Percentiles rank a stretch among this genome's conserved stretches.
Evolutionary conservation across 2,113 vertebrate species (phyloP).

Genomic region (Amblyopsis rosae): DNA sequence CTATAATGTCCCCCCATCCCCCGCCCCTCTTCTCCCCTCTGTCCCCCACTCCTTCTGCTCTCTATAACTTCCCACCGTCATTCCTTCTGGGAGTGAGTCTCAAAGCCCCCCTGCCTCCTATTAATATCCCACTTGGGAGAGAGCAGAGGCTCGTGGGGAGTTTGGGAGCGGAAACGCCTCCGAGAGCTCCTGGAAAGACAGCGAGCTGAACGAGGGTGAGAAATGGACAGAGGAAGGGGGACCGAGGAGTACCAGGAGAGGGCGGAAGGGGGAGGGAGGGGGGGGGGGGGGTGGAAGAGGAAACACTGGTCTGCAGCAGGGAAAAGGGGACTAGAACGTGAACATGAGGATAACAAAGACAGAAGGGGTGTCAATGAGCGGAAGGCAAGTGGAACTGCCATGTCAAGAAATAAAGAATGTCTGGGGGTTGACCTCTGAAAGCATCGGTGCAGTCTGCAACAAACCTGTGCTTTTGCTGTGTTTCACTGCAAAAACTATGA

Average conservation of each 20-base stretch:
- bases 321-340: background rate
- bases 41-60: conserved; percentile 46
- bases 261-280: background rate
- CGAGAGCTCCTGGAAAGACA: conserved; percentile 36
- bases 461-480: too few species aligned
- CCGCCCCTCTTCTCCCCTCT: background rate
- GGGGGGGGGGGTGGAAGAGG: background rate
- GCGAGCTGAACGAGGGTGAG: background rate
- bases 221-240: background rate
- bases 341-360: background rate
- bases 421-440: too few species aligned
- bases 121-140: conserved; percentile 67
- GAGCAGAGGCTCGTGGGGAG: conserved; percentile 54
- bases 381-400: conserved; percentile 1
- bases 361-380: background rate
- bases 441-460: too few species aligned
- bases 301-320: background rate
- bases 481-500: too few species aligned
- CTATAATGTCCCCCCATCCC: background rate
- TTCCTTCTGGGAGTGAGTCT: conserved; percentile 51
- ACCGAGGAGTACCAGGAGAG: background rate
- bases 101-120: conserved; percentile 53
- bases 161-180: conserved; percentile 72
- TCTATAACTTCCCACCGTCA: conserved; percentile 59
- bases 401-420: background rate